Evolutionary conservation across 2,797 vertebrate genomes (phyloP), one percentile per base, ranked within the genome.

Genomic region (Eospalax fontanierii): DNA sequence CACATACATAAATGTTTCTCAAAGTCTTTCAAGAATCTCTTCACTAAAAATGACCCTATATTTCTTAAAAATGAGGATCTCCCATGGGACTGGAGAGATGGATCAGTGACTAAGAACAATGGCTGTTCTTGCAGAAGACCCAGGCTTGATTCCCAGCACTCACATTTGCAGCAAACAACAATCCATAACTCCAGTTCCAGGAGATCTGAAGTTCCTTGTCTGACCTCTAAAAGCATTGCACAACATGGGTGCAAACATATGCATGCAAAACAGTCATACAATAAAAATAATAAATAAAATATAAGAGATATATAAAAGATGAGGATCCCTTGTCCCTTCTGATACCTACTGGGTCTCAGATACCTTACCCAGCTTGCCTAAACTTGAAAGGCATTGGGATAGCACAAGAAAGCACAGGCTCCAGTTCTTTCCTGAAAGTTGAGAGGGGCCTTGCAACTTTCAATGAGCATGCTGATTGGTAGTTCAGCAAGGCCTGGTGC

Each of bases 1-100:
- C 50, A 54, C 8, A 54, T 54, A 54, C 50, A 54, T n/a, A 75
- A 83, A 54, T 83, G 14, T 82, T 89, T 82, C 71, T 96, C 18
- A 9, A 35, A n/a, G 71, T 83, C 18, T 94, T 33, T 2, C 50
- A 54, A 6, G 22, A 24, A 76, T 78, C 4, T 54, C 33, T 82
- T 88, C 57, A 66, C 16, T 82, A 14, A 61, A 66, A 85, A 82
- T 88, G 73, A 71, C 26, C 43, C 81, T 76, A 33, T 6, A 59
- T 40, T 80, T 84, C 70, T 87, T 61, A 61, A 59, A 50, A 54
- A 54, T 54, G 50, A 54, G 50, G 8, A 54, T 54, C 50, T 11
- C n/a, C n/a, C n/a, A n/a, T 50, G 46, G 46, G 46, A 6, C 46
- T 50, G 46, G 46, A 50, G 6, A 50, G 46, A 6, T 11, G 11